Base-by-base conservation (phyloP, 2,888 invertebrate genomes). In the Athrips mouffetella region DNA sequence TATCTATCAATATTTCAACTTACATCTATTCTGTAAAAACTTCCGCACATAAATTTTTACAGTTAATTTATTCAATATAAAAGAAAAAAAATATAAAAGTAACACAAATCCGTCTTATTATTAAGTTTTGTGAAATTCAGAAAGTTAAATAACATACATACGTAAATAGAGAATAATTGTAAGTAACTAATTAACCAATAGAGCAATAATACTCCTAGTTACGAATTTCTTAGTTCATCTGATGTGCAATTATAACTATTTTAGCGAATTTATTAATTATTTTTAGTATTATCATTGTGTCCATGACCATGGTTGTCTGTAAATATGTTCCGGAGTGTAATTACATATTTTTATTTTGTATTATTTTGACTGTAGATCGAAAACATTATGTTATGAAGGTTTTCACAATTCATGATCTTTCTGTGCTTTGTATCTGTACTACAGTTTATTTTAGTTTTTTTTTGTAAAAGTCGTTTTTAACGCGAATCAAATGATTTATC, bases 181-280 rank as follows among this genome's bases (percentile, higher is more conserved):
- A 86, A 86, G 79, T 66, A 70, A 75, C 72, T 71, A 73, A 73
- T 73, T 85, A 85, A 85, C 78, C 81, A 63, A 79, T 84, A 84
- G 78, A 76, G n/a, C n/a, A n/a, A 63, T 56, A 78, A 74, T 79
- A 84, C 76, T 76, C 73, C 71, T 85, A 85, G 83, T 75, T 75
- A 76, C 66, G 70, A 70, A 68, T 73, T 73, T 76, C 59, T 84
- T 76, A 80, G 73, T 79, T 80, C 70, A 76, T 78, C 70, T 70
- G 66, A 73, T 70, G 80, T 80, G 76, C 76, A 80, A 79, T 80
- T 81, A 73, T 74, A 64, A 73, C 65, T 66, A 54, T 61, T 56
- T 79, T 86, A 84, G 84, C 79, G 77, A 86, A 86, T 85, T 86
- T 84, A 83, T 84, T 76, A 74, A 72, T 75, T 79, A 76, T 71